phyloP scores from a whole-genome alignment of 2,888 invertebrate species.

The Arctia plantaginis region DNA sequence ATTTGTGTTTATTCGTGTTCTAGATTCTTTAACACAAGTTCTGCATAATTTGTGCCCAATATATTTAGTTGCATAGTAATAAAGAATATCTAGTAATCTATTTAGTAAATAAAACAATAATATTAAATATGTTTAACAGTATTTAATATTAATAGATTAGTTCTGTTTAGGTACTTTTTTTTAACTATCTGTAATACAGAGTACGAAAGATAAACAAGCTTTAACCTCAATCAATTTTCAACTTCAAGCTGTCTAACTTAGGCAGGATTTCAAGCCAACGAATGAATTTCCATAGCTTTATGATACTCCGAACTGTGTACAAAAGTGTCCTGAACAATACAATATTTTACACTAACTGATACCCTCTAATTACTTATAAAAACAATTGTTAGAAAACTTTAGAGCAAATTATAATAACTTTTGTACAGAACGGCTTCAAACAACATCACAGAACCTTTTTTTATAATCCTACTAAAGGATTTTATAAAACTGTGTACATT shows the following conservation, averaged over 20 bases:
- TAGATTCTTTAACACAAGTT: no score
- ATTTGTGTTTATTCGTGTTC: no score
- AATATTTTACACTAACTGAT: not conserved
- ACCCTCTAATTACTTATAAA: not conserved
- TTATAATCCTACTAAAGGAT: no score
- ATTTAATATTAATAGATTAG: not conserved
- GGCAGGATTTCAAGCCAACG: not conserved
- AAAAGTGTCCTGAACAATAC: not conserved
- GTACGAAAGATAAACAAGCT: not conserved
- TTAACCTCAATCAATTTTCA: not conserved
- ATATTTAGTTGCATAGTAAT: no score
- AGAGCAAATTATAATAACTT: not conserved
- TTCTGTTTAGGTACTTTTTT: not conserved
- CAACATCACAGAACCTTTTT: no score
- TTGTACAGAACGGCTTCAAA: not conserved
- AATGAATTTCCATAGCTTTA: not conserved
- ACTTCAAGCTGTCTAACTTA: not conserved
- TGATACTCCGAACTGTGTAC: not conserved
- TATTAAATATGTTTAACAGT: not conserved
- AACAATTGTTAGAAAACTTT: not conserved
- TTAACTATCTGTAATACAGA: not conserved
- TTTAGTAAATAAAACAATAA: no score
- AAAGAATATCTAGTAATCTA: no score
- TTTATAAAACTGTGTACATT: no score
- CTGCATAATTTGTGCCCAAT: no score